phyloP scores from a whole-genome alignment of 2,888 invertebrate genomes.

The Dynastes grantii region DNA sequence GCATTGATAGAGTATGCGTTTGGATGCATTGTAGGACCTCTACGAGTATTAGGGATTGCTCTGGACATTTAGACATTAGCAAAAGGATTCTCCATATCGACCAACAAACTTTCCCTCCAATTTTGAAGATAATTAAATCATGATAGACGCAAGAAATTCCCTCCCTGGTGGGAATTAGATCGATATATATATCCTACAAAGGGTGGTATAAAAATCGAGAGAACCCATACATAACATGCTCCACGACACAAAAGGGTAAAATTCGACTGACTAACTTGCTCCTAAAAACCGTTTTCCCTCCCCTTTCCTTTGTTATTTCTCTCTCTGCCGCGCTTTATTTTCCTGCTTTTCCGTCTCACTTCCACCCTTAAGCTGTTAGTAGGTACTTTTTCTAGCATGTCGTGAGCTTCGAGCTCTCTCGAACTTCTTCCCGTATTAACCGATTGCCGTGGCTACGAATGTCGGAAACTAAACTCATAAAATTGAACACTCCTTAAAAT shows the following conservation, averaged over 20 bases:
- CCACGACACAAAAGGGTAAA: conserved; percentile 40
- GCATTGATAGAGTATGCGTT: too few species aligned
- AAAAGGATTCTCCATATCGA: too few species aligned
- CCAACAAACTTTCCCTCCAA: too few species aligned
- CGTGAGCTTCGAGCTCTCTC: background rate
- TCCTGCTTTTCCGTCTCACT: background rate
- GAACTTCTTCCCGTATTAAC: conserved; percentile 34
- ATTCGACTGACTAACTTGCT: conserved; percentile 19
- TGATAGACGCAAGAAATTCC: background rate
- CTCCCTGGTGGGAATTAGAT: background rate
- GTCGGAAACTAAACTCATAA: conserved; percentile 62
- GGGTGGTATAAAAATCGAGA: background rate
- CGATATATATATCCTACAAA: background rate
- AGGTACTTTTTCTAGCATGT: background rate
- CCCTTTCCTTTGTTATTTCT: background rate
- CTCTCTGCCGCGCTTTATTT: background rate
- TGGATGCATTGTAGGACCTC: too few species aligned
- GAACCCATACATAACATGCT: conserved; percentile 22
- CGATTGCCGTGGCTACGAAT: conserved; percentile 45
- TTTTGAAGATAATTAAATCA: background rate
- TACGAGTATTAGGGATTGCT: too few species aligned
- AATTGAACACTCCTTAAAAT: conserved; percentile 70
- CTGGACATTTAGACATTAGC: too few species aligned
- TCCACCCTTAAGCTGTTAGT: background rate
- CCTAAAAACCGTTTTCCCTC: conserved; percentile 17